These are phyloP conservation scores for Phaetusa simplex DNA, from an alignment of 2,113 vertebrate genomes.

Conservation along the genomic window DNA sequence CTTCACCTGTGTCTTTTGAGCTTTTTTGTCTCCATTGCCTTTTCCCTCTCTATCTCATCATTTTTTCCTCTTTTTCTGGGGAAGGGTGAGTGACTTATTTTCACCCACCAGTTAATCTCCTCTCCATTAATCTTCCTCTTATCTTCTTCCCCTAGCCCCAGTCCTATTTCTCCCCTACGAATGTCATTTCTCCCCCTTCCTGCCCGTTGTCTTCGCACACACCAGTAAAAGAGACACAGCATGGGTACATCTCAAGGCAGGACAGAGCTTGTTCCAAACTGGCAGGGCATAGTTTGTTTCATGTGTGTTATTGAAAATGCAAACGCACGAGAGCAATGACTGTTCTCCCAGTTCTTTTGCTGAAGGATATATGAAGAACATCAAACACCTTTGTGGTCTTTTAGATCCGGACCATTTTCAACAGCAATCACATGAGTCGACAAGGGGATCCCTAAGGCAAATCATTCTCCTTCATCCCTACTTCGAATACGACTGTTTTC, in stretches of 20 bases:
- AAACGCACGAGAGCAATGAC: slow-evolving; percentile 15
- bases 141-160: neutral
- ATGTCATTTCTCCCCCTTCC: neutral
- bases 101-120: neutral
- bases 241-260: slow-evolving; percentile 29
- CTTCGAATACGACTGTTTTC: neutral
- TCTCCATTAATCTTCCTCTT: neutral
- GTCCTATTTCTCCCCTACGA: neutral
- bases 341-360: slow-evolving; percentile 60
- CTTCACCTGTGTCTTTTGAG: neutral
- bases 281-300: slow-evolving; percentile 50
- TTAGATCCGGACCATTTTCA: slow-evolving; percentile 61
- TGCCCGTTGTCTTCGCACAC: neutral
- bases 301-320: slow-evolving; percentile 57
- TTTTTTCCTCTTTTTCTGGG: no score
- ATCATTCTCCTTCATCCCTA: slow-evolving; percentile 25
- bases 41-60: neutral
- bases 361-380: slow-evolving; percentile 55
- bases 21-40: neutral
- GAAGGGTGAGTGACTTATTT: neutral
- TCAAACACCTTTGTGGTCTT: slow-evolving; percentile 59
- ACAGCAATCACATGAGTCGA: slow-evolving; percentile 43
- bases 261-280: slow-evolving; percentile 49
- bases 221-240: neutral
- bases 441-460: slow-evolving; percentile 50